Base-by-base conservation (phyloP, 37 sponge, comb jelly and placozoan genomes). In the Amphimedon queenslandica region DNA sequence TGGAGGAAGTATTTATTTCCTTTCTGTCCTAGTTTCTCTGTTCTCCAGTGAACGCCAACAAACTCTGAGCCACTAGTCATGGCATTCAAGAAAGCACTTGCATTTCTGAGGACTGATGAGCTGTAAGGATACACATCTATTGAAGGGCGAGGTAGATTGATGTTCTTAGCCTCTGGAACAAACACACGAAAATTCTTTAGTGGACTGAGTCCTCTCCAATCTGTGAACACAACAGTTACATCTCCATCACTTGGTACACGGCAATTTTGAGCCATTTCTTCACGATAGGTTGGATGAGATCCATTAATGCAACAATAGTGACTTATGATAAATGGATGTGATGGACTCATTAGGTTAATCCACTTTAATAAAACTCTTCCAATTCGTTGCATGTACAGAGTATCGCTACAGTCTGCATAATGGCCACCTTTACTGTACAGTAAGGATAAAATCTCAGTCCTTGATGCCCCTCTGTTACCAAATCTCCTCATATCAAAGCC, bases 221-320 rank as follows among this genome's bases (percentile, higher is more conserved):
- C 61, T n/a, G 27, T 76, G 38, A 76, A 76, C 28, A 83, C 64
- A 27, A 83, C 55, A 6, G 76, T 24, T 27, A 61, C 42, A 4
- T 34, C 57, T 25, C 21, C 61, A 25, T n/a, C 5, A 11, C 21
- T 60, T 55, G 38, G 40, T 10, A 0, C 42, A 8, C 64, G 1
- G 20, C 31, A 31, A 34, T 63, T 18, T 36, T 64, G 23, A 0
- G 57, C 40, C 28, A 69, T 28, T 24, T 63, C 66, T 40, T 64
- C 3, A 6, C 75, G 72, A 3, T 69, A 61, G 1, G 20, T 71
- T 1, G 69, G 16, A 0, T 2, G 24, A 1, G 71, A 65, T 53
- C 65, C 74, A 66, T 76, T 70, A 32, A 83, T 37, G 21, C 84
- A 83, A 29, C 56, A 70, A 35, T 76, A 76, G n/a, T 69, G 57